phyloP scores from a whole-genome alignment of 1,140 invertebrate genomes.

The Planococcus citri region DNA sequence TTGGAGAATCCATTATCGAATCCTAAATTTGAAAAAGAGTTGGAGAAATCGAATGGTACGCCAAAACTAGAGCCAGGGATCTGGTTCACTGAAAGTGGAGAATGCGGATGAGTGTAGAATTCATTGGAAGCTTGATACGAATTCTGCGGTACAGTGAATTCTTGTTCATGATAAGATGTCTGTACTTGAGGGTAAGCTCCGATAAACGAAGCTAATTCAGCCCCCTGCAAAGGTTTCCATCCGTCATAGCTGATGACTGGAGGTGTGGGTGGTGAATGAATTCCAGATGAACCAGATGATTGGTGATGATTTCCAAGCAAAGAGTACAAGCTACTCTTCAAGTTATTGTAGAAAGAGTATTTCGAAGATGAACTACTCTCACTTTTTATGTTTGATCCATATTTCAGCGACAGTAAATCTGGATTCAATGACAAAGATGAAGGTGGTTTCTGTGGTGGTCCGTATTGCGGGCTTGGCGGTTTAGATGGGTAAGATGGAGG shows the following conservation, averaged over 20 bases:
- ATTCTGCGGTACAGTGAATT: not conserved
- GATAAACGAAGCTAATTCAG: constrained; percentile 28
- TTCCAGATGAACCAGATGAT: constrained; percentile 38
- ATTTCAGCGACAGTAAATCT: not conserved
- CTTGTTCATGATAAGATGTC: constrained; percentile 17
- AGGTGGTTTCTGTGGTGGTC: constrained; percentile 30
- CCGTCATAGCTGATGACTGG: constrained; percentile 66
- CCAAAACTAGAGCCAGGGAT: constrained; percentile 26
- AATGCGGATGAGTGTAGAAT: not conserved
- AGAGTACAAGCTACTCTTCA: not conserved
- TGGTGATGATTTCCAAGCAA: constrained; percentile 29
- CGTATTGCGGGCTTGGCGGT: constrained; percentile 35
- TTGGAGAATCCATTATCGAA: not conserved
- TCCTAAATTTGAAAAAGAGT: not conserved
- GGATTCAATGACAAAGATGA: constrained; percentile 33
- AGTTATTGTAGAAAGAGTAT: not conserved
- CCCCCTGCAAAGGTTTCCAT: constrained; percentile 30
- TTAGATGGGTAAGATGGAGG: constrained; percentile 39
- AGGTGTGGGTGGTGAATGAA: constrained; percentile 55
- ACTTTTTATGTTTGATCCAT: not conserved
- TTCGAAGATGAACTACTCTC: not conserved
- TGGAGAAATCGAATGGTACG: constrained; percentile 19
- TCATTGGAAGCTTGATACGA: not conserved
- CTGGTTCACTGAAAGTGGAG: constrained; percentile 23
- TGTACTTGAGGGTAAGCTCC: not conserved